Percentiles rank a stretch among this genome's conserved stretches.
Conservation (phyloP, 2,888 invertebrate genomes). For the Sphinx pinastri region DNA sequence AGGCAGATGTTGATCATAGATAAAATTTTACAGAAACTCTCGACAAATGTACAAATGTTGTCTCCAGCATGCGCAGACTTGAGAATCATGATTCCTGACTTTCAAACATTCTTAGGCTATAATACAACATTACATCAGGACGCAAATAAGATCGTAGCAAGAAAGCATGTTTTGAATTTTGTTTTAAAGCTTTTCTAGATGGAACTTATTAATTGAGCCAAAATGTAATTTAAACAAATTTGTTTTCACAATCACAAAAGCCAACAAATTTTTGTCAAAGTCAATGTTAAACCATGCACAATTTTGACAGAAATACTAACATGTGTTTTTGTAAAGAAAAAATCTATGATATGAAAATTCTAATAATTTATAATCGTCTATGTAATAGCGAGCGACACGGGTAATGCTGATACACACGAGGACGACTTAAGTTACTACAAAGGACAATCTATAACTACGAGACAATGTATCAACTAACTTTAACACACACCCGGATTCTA, state of each 20-base stretch:
- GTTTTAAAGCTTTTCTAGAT: slow-evolving; percentile 67
- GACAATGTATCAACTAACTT: slow-evolving; percentile 50
- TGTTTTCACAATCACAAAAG: slow-evolving; percentile 32
- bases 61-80: slow-evolving; percentile 74
- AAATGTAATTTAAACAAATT: slow-evolving; percentile 61
- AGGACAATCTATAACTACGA: slow-evolving; percentile 65
- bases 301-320: background rate
- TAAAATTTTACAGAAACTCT: slow-evolving; percentile 27
- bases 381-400: slow-evolving; percentile 49
- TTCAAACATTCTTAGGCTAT: slow-evolving; percentile 47
- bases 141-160: slow-evolving; percentile 68
- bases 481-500: slow-evolving; percentile 67
- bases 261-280: slow-evolving; percentile 30
- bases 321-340: slow-evolving; percentile 31
- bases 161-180: slow-evolving; percentile 62
- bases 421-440: slow-evolving; percentile 63
- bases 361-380: slow-evolving; percentile 44
- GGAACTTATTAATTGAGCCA: slow-evolving; percentile 72
- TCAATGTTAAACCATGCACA: slow-evolving; percentile 7
- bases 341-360: slow-evolving; percentile 44
- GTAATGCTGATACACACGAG: slow-evolving; percentile 53
- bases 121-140: slow-evolving; percentile 52
- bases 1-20: slow-evolving; percentile 51
- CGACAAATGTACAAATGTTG: slow-evolving; percentile 33
- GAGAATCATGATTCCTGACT: slow-evolving; percentile 50